Base-by-base conservation (phyloP, 2,888 invertebrate genomes). In the Alsophila aescularia region DNA sequence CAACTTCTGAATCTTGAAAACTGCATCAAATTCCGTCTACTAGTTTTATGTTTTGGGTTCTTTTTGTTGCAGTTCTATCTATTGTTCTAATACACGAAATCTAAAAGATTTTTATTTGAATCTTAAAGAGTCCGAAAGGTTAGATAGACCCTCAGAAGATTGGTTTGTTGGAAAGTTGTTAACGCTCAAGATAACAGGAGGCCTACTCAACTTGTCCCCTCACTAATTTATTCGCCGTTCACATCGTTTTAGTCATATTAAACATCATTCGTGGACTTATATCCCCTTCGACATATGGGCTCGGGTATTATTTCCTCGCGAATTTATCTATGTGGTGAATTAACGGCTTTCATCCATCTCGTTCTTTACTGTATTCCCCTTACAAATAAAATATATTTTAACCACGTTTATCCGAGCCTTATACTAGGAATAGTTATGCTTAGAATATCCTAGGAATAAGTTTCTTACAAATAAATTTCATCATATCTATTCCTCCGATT, bases 191-290 rank as follows among this genome's bases (percentile, higher is more conserved):
- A 63, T 63, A 60, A 60, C 58, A 58, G 51, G 42, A 56, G 52
- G 44, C 56, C 49, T 52, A 57, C 58, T 78, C 72, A 73, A 69
- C 67, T 67, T 68, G 77, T 71, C 70, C 76, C 76, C 35, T 66
- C 66, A 72, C 75, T 82, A 85, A 87, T 87, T 86, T 87, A 85
- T 87, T 82, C 80, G 73, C 70, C 63, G 67, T 86, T 83, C 78
- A 73, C 73, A 75, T 75, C 79, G 70, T 76, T 79, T 76, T 75
- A 79, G 75, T 75, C 72, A 70, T 76, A 78, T 75, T 74, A 78
- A 75, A 75, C 77, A 78, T 77, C 74, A 77, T 82, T 79, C 65
- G 72, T 74, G 72, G 76, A 79, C 75, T 83, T 75, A 76, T 69
- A 73, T 66, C 73, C 73, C 77, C 73, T 63, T 52, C 43, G 69